Evolutionary conservation across 2,113 vertebrate genomes (phyloP).

Genomic region (Erythrocercus mccallii): DNA sequence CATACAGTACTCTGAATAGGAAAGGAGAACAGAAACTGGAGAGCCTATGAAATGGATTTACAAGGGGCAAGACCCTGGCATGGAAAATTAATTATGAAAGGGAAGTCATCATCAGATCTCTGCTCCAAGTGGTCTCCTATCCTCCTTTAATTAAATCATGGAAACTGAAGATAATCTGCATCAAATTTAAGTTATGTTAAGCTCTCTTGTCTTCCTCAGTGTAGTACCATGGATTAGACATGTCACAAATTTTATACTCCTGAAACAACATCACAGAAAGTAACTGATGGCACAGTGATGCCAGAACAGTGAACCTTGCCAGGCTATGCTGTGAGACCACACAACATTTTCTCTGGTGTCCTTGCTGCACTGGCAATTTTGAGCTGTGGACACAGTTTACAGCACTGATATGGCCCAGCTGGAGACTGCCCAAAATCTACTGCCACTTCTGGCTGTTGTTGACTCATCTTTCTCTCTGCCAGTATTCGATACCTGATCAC

Average conservation of each 20-base stretch:
- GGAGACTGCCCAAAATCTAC: neutral
- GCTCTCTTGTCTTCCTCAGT: neutral
- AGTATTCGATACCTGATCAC: neutral
- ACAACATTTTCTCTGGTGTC: neutral
- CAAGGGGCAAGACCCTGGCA: neutral
- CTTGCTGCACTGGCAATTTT: fast-evolving
- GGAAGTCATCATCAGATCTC: neutral
- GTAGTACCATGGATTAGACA: neutral
- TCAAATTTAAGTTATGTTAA: neutral
- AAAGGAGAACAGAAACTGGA: neutral
- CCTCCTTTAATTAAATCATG: neutral
- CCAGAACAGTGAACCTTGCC: neutral
- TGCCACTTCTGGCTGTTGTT: neutral
- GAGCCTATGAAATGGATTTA: neutral
- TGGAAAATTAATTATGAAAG: neutral
- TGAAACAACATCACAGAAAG: neutral
- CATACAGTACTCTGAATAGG: neutral
- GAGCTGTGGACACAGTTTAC: neutral
- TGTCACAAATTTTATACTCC: neutral
- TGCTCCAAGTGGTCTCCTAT: neutral
- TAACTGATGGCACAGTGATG: neutral
- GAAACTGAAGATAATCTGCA: neutral
- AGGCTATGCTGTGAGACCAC: neutral
- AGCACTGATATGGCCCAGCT: neutral
- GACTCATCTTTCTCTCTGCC: neutral